phyloP scores from a whole-genome alignment of 37 sponge, comb jelly and placozoan genomes.

The Oscarella lobularis region DNA sequence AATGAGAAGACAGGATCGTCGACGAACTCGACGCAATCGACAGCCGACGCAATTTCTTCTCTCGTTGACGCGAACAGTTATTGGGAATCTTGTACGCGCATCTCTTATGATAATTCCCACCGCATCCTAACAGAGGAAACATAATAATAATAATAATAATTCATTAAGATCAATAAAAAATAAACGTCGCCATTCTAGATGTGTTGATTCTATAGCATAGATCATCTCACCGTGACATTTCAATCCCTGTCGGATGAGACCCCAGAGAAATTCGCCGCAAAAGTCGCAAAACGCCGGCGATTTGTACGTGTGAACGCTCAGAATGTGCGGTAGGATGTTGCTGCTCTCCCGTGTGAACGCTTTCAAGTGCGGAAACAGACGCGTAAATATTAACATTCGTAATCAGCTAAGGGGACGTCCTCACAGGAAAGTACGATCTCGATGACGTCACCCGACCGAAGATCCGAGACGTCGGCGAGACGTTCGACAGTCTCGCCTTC shows the following conservation, averaged over 20 bases:
- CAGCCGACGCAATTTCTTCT: background rate
- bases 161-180: background rate
- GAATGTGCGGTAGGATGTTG: constrained; percentile 57
- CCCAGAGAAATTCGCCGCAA: constrained; percentile 72
- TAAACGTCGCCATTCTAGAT: too few relatives aligned
- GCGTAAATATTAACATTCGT: background rate
- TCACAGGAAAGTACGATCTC: background rate
- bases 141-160: background rate
- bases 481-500: background rate
- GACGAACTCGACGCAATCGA: background rate
- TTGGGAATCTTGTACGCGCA: constrained; percentile 82
- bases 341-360: background rate
- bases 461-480: background rate
- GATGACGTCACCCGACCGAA: background rate
- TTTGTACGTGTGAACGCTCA: constrained; percentile 65
- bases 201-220: too few relatives aligned
- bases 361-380: background rate
- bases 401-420: too few relatives aligned
- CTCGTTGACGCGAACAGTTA: constrained; percentile 46
- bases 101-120: constrained; percentile 69
- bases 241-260: constrained; percentile 74
- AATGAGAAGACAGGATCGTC: too few relatives aligned
- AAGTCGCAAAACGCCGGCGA: constrained; percentile 78
- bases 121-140: constrained; percentile 48
- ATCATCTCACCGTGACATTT: constrained; percentile 72